A percentile compares a stretch with the other conserved stretches of the same genome.
These are phyloP conservation scores for Bubalus kerabau DNA, from an alignment of 2,113 vertebrate species.

Conservation along the genomic window DNA sequence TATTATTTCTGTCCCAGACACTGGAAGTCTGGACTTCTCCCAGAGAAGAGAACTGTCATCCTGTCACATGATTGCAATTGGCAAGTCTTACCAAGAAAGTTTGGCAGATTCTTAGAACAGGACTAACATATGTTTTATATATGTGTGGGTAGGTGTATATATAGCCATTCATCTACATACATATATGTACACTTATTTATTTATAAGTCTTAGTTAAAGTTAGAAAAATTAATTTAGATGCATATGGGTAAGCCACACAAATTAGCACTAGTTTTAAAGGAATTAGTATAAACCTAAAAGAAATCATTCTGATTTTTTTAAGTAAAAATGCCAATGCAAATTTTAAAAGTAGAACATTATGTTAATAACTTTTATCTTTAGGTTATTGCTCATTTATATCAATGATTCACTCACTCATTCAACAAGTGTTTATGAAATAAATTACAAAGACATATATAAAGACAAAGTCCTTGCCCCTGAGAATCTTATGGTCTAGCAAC, in stretches of 20 bases:
- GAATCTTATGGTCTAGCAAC: neutral
- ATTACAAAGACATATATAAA: neutral
- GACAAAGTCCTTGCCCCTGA: neutral
- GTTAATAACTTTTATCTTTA: constrained; percentile 74
- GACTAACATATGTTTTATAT: constrained; percentile 77
- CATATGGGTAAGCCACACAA: constrained; percentile 69
- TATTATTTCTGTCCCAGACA: constrained; percentile 76
- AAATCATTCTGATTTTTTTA: constrained; percentile 61
- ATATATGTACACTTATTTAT: constrained; percentile 77
- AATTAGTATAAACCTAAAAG: constrained; percentile 58
- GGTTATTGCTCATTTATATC: constrained; percentile 70
- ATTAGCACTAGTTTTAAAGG: constrained; percentile 66
- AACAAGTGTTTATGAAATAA: constrained; percentile 48
- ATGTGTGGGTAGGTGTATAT: constrained; percentile 77
- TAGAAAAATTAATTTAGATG: constrained; percentile 75
- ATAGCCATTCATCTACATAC: constrained; percentile 73
- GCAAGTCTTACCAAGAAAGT: constrained; percentile 73
- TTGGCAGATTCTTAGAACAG: constrained; percentile 73
- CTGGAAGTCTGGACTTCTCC: constrained; percentile 75
- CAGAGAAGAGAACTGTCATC: constrained; percentile 75
- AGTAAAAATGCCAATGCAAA: constrained; percentile 64
- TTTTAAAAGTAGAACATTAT: constrained; percentile 67
- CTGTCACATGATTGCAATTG: constrained; percentile 73
- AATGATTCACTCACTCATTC: constrained; percentile 60
- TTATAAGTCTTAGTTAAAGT: constrained; percentile 73